phyloP scores from a whole-genome alignment of 2,113 vertebrate species.

The Dasyornis broadbenti region DNA sequence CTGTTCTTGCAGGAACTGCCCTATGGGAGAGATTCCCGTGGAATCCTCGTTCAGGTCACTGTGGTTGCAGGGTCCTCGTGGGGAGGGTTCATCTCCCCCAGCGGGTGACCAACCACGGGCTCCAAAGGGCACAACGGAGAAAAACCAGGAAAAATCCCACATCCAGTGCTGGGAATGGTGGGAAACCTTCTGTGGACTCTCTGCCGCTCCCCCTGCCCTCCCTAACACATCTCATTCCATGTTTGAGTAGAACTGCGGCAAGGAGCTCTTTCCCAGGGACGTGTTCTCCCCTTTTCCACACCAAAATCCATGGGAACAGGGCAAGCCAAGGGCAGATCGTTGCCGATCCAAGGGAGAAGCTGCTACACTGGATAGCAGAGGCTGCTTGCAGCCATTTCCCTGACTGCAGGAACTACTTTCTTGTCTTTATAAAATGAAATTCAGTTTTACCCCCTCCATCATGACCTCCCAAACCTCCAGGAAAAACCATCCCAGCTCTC shows the following conservation, averaged over 20 bases:
- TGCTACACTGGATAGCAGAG: neutral
- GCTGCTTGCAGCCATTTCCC: neutral
- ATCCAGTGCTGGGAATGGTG: neutral
- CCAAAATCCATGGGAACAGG: neutral
- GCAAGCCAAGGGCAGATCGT: neutral
- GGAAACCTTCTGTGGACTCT: neutral
- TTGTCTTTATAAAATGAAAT: neutral
- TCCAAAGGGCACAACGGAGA: neutral
- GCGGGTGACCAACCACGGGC: neutral
- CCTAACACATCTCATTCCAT: neutral
- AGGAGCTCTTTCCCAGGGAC: neutral
- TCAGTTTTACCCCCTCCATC: neutral
- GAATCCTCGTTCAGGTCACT: accelerated
- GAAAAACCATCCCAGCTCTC: neutral
- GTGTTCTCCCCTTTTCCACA: neutral
- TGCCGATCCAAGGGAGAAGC: neutral
- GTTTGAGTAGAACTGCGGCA: neutral
- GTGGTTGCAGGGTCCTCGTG: neutral
- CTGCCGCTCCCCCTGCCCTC: neutral
- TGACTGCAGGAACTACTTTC: neutral
- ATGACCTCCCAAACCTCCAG: neutral
- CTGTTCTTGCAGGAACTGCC: neutral
- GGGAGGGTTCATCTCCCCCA: neutral
- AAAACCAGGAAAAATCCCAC: neutral
- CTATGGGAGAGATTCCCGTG: neutral